phyloP scores from a whole-genome alignment of 2,797 vertebrate genomes.

The Cossypha polioptera region DNA sequence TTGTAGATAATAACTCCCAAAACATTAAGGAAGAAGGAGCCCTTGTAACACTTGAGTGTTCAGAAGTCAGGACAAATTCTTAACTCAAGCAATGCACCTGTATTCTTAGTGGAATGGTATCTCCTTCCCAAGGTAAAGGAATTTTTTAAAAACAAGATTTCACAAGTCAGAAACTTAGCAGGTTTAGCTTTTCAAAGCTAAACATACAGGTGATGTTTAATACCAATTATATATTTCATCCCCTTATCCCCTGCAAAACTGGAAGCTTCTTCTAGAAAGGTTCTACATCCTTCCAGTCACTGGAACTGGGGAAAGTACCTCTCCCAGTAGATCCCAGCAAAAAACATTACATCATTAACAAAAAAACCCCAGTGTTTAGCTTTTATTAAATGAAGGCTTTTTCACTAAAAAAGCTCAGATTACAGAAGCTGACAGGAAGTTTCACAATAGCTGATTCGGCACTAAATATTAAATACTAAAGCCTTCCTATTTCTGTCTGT shows the following conservation, averaged over 20 bases:
- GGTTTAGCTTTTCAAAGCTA: neutral
- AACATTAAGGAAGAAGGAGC: neutral
- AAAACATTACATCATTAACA: neutral
- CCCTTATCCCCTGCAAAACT: neutral
- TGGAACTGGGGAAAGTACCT: neutral
- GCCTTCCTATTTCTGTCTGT: neutral
- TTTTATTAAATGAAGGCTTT: neutral
- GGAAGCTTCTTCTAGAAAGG: neutral
- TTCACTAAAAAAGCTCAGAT: neutral
- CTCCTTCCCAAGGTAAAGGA: neutral
- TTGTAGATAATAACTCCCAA: neutral
- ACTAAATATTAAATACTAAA: neutral
- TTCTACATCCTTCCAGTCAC: neutral
- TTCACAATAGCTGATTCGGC: neutral
- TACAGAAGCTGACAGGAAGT: neutral
- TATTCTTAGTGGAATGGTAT: neutral
- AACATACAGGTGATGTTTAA: neutral
- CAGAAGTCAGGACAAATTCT: neutral
- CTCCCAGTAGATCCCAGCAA: neutral
- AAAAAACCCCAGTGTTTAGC: neutral
- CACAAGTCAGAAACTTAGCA: neutral
- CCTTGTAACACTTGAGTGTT: neutral
- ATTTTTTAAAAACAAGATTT: neutral
- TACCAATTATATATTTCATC: neutral
- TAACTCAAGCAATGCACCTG: neutral